Evolutionary conservation across 2,888 invertebrate species (phyloP), one percentile per base, ranked within the genome.

Genomic region (Drosophila cyrtoloma): DNA sequence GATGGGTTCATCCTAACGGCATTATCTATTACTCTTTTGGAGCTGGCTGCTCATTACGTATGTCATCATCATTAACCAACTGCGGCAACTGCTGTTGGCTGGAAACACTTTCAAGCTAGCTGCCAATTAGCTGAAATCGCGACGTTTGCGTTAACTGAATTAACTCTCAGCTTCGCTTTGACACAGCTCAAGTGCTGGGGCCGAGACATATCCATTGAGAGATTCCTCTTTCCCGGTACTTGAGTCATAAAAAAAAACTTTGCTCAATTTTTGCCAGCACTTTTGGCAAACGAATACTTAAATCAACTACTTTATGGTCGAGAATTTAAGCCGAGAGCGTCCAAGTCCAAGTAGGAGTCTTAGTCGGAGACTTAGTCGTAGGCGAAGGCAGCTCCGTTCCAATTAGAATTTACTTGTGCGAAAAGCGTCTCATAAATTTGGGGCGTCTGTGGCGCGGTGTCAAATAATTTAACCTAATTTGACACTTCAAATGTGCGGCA

Each of bases 391-490:
- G 58, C 42, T 52, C 63, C 42, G 51, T 59, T 73, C 89, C 86
- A 89, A 86, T 86, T 86, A 89, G 87, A 89, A 87, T 77, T 71
- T 78, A 72, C 39, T 60, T 69, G 75, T 69, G 69, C 64, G 58
- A 37, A 53, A 75, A 65, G 76, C 59, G 57, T 42, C 86, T 67
- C 90, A 88, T 90, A 88, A 86, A 90, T 90, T 86, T 77, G 70
- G 58, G 65, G 67, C 71, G 72, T 68, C 75, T 86, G 81, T 69
- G 85, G 71, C 67, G 61, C 68, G 78, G 83, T 91, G 89, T 90
- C 88, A 92, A 90, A 89, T 91, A 91, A 91, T 92, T 89, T 92
- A 92, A 91, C 91, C 91, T 92, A 92, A 92, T 92, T 92, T 91
- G 90, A 86, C 91, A 92, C 84, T 88, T 88, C 81, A 86, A 84